These are phyloP conservation scores for Alethe castanea DNA, from an alignment of 2,113 vertebrate species.

Conservation along the genomic window DNA sequence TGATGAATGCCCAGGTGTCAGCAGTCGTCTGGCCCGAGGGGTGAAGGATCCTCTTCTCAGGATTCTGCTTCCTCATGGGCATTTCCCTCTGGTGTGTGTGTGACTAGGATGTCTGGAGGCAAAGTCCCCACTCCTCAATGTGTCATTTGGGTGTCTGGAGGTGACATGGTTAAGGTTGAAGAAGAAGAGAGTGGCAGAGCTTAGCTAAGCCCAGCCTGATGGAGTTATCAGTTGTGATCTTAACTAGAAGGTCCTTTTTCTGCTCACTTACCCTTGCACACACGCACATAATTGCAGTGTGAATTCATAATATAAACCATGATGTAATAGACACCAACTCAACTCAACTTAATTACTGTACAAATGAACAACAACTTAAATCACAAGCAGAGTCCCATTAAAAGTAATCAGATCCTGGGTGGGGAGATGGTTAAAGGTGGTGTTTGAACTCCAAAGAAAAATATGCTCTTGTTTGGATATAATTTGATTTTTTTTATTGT, in stretches of 20 bases:
- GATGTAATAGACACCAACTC: slow-evolving; percentile 66
- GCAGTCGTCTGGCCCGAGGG: background rate
- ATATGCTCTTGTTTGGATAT: slow-evolving; percentile 62
- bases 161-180: background rate
- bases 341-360: slow-evolving; percentile 68
- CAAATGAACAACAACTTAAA: slow-evolving; percentile 72
- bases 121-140: background rate
- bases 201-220: background rate
- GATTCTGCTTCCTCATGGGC: background rate
- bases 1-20: background rate
- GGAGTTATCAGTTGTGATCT: background rate
- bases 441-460: slow-evolving; percentile 62
- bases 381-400: slow-evolving; percentile 65
- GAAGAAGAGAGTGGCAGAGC: background rate
- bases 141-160: background rate
- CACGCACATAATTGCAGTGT: slow-evolving; percentile 56
- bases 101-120: background rate
- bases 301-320: slow-evolving; percentile 68
- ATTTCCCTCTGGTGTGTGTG: background rate
- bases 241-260: slow-evolving; percentile 63
- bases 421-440: slow-evolving; percentile 60
- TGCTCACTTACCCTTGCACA: slow-evolving; percentile 59
- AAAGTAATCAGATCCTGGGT: slow-evolving; percentile 72
- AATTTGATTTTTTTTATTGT: slow-evolving; percentile 57
- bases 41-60: background rate